phyloP scores from a whole-genome alignment of 1,140 invertebrate species.

The Plodia interpunctella region DNA sequence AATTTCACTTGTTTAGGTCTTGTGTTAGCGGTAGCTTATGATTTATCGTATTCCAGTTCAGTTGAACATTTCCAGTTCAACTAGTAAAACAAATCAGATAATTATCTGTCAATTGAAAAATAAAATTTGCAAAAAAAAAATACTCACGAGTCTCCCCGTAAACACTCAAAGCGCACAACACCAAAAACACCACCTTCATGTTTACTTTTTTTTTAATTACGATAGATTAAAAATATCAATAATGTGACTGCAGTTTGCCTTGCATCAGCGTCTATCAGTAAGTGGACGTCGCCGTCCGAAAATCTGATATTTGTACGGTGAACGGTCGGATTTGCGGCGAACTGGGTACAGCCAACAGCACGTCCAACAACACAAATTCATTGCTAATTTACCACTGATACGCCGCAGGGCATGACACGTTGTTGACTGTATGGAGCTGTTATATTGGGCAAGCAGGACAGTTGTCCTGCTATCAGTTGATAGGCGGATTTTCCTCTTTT shows the following conservation, averaged over 20 bases:
- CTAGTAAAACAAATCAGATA: no score
- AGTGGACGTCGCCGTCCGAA: not conserved
- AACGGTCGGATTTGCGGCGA: not conserved
- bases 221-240: not conserved
- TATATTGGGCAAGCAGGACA: not conserved
- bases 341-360: no score
- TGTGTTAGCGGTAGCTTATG: no score
- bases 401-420: no score
- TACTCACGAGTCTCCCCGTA: constrained; percentile 53
- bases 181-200: constrained; percentile 45
- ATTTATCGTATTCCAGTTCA: no score
- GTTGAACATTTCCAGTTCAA: no score
- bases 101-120: no score
- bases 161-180: constrained; percentile 29
- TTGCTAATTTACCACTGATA: no score
- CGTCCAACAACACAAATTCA: no score
- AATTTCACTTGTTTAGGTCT: no score
- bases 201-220: not conserved
- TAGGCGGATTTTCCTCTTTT: not conserved
- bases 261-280: not conserved
- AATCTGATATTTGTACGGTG: constrained; percentile 6
- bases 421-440: not conserved
- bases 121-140: constrained; percentile 3
- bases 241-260: not conserved
- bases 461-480: no score